Conservation (phyloP, 2,797 vertebrate genomes). For the Mastacembelus armatus region DNA sequence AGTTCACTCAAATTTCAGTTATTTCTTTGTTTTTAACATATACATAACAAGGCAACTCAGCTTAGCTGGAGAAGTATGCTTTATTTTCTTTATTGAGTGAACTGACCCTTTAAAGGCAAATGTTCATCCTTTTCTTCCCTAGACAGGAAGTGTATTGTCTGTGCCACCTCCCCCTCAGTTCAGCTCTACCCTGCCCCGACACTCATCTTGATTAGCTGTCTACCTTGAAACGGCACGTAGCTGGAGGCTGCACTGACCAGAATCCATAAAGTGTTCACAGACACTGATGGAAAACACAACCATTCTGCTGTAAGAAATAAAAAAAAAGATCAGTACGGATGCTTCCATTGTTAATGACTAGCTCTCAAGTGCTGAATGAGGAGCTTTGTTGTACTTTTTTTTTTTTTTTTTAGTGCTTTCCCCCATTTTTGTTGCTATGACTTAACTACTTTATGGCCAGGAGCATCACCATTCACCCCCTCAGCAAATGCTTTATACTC, state of each 20-base stretch:
- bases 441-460: background rate
- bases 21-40: background rate
- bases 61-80: background rate
- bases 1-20: background rate
- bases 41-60: background rate
- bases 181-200: conserved; percentile 9
- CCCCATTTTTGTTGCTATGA: conserved; percentile 15
- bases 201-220: conserved; percentile 60
- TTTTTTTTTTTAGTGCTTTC: conserved; percentile 26
- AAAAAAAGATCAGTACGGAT: conserved; percentile 21
- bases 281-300: conserved; percentile 4
- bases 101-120: conserved; percentile 4
- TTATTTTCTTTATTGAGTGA: background rate
- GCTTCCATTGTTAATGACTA: conserved; percentile 28
- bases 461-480: background rate
- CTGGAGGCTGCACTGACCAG: conserved; percentile 35
- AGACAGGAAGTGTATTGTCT: conserved; percentile 38
- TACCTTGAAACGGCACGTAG: conserved; percentile 44
- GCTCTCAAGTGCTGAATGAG: background rate
- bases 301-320: conserved; percentile 37
- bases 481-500: background rate
- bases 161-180: conserved; percentile 17
- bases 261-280: conserved; percentile 29
- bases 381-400: conserved; percentile 14
- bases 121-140: conserved; percentile 1